Base-by-base conservation (phyloP, 2,113 vertebrate genomes). In the Marmota monax region DNA sequence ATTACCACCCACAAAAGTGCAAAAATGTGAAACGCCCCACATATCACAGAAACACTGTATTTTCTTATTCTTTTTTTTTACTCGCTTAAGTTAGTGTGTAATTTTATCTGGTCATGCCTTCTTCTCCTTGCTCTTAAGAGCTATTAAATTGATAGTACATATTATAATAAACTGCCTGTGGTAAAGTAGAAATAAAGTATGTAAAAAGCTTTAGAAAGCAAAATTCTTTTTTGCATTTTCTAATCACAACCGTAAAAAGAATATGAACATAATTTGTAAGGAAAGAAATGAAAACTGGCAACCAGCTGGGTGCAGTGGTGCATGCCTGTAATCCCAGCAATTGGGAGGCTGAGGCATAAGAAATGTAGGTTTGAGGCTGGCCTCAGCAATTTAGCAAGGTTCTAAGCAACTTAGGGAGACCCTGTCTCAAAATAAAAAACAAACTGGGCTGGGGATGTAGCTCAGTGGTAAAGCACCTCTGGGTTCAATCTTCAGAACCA, bases 41-140 rank as follows among this genome's bases (percentile, higher is more conserved):
- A 51, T 61, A 69, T 92, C 37, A 95, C 34, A 87, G 89, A 90
- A 96, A 73, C 29, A 67, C 39, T 92, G 0, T 72, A 92, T 78
- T 92, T 92, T n/a, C 32, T 89, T 86, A 78, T 48, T 73, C 25
- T 73, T 9, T 32, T 29, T 83, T 88, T 67, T 69, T 13, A 80
- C 11, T 5, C 39, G 51, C 32, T 72, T 32, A 97, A 48, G 10
- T 76, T 45, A 42, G 25, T 82, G 37, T 48, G 32, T 29, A 63
- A n/a, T 56, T 82, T 88, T 53, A 79, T 85, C 23, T 53, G 37
- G 17, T 85, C 27, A 42, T 29, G 14, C 89, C 70, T 80, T 27
- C 72, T 89, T 53, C 29, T 61, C 25, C 8, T 84, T 53, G 39
- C 48, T 84, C 17, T 56, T 91, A 83, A 37, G n/a, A 83, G 5